phyloP scores from a whole-genome alignment of 2,888 invertebrate genomes.

The Palloptera scutellata region DNA sequence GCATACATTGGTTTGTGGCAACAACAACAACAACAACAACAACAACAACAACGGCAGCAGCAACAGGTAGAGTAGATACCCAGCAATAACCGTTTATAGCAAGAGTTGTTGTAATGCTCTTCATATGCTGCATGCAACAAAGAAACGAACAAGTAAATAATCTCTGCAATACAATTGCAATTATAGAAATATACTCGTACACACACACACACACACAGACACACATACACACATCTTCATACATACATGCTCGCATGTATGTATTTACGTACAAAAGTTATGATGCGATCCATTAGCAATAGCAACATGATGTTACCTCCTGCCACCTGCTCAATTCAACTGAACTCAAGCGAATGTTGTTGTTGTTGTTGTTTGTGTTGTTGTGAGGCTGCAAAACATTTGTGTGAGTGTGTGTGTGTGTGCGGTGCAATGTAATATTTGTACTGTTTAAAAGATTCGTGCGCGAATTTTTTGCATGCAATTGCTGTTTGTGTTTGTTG shows the following conservation, averaged over 20 bases:
- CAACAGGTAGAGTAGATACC: neutral
- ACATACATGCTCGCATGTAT: neutral
- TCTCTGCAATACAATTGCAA: conserved; percentile 1
- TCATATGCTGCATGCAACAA: neutral
- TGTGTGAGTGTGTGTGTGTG: too few relatives aligned
- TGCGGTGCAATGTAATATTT: too few relatives aligned
- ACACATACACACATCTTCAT: neutral
- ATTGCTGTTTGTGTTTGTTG: too few relatives aligned
- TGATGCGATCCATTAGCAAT: too few relatives aligned
- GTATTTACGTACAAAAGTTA: neutral
- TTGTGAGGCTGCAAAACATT: too few relatives aligned
- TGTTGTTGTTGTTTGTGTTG: too few relatives aligned
- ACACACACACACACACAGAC: neutral
- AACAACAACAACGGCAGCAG: conserved; percentile 6
- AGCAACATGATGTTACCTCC: too few relatives aligned
- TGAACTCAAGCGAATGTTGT: too few relatives aligned
- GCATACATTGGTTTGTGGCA: neutral
- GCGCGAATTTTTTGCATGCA: too few relatives aligned
- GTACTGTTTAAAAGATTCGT: too few relatives aligned
- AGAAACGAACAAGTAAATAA: neutral
- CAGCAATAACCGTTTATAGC: neutral
- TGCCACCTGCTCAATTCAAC: too few relatives aligned
- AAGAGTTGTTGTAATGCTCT: neutral
- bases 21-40: conserved; percentile 1
- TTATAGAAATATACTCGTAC: neutral